Evolutionary conservation across 2,113 vertebrate genomes (phyloP).

Genomic region (Eonycteris spelaea): DNA sequence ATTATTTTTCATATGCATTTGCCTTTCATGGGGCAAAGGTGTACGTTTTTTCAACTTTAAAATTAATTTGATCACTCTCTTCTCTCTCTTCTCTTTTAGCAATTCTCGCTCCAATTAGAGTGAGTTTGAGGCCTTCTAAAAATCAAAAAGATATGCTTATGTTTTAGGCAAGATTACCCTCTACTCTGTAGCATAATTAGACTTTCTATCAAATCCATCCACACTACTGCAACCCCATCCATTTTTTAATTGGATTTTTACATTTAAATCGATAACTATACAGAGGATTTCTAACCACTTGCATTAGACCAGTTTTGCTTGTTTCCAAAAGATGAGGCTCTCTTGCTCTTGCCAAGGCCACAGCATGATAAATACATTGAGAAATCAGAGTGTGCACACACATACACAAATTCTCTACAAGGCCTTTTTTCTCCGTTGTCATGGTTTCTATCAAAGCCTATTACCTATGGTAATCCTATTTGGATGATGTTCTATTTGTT

Average conservation of each 20-base stretch:
- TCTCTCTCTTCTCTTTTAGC: background rate
- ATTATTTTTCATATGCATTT: background rate
- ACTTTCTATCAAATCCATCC: background rate
- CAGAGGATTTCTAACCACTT: slow-evolving; percentile 10
- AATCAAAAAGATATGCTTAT: background rate
- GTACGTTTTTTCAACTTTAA: background rate
- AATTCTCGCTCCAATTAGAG: background rate
- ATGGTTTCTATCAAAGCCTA: slow-evolving; percentile 49
- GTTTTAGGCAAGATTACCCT: background rate
- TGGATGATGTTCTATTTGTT: background rate
- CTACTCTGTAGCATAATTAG: background rate
- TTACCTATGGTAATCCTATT: background rate
- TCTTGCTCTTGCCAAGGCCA: slow-evolving; percentile 54
- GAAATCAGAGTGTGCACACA: background rate
- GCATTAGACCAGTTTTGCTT: background rate
- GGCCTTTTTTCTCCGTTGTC: slow-evolving; percentile 31
- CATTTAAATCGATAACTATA: background rate
- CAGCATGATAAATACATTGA: slow-evolving; percentile 24
- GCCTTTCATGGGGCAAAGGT: background rate
- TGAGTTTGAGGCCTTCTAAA: background rate
- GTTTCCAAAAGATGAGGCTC: background rate
- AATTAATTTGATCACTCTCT: background rate
- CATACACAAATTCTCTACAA: background rate
- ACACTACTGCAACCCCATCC: background rate
- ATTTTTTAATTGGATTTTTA: slow-evolving; percentile 2